Percentiles rank a stretch among this genome's conserved stretches.
These are phyloP conservation scores for Sylvicapra grimmia DNA, from an alignment of 2,113 vertebrate species.

Conservation along the genomic window DNA sequence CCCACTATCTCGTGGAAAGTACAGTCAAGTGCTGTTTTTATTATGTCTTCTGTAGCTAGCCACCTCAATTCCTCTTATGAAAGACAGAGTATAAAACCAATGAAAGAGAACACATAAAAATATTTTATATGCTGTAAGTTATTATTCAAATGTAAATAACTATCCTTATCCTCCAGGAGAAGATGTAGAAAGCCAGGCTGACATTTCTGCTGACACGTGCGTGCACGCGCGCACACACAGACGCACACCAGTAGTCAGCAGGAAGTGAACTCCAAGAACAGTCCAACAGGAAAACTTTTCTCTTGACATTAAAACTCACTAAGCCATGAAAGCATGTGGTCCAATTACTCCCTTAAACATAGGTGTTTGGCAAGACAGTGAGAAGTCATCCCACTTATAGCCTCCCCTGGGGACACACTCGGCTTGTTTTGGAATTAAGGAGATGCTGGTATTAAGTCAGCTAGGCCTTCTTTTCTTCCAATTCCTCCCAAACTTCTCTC, in stretches of 20 bases:
- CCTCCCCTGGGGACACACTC: neutral
- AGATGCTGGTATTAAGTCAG: neutral
- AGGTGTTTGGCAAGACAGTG: neutral
- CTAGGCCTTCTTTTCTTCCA: neutral
- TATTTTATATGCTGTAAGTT: neutral
- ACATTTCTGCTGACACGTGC: neutral
- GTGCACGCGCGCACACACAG: fast-evolving
- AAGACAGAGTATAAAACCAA: neutral
- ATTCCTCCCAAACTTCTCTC: neutral
- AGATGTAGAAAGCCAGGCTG: neutral
- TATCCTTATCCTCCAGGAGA: neutral
- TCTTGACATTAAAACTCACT: conserved; percentile 1
- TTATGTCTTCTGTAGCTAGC: neutral
- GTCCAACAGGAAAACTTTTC: neutral
- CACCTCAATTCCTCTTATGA: neutral
- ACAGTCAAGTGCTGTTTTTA: neutral
- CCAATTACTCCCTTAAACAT: neutral
- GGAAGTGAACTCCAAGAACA: neutral
- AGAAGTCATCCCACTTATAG: neutral
- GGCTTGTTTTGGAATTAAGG: neutral
- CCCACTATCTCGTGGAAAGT: neutral
- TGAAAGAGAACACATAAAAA: neutral
- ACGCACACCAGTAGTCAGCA: neutral
- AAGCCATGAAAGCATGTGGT: neutral
- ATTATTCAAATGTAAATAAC: neutral